Conservation (phyloP, 2,888 invertebrate species). For the Phlogophora meticulosa region DNA sequence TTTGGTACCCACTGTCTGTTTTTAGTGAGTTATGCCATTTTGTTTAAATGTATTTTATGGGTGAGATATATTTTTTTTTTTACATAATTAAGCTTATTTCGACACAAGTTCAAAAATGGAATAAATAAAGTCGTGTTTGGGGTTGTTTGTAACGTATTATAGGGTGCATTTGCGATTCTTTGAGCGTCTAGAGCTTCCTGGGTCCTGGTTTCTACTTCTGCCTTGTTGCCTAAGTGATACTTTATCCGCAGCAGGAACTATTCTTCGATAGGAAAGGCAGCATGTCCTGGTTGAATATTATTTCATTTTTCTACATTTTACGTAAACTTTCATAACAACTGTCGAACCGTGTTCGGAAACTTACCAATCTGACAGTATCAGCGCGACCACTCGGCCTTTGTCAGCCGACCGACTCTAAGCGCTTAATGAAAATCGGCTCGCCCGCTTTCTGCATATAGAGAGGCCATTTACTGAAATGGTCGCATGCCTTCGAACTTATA, state of each 20-base stretch:
- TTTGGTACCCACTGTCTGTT: slow-evolving; percentile 43
- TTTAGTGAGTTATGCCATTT: slow-evolving; percentile 46
- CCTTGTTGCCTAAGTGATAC: too few relatives aligned
- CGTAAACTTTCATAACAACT: slow-evolving; percentile 2
- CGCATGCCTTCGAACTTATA: slow-evolving; percentile 81
- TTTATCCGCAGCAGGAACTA: too few relatives aligned
- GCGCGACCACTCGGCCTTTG: slow-evolving; percentile 73
- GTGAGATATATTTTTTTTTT: not conserved
- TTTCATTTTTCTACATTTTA: not conserved
- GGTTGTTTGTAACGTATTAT: too few relatives aligned
- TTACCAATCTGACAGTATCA: slow-evolving; percentile 62
- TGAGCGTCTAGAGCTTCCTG: too few relatives aligned
- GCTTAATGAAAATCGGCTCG: slow-evolving; percentile 87
- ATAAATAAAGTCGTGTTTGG: too few relatives aligned
- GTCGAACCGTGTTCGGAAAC: slow-evolving; percentile 37
- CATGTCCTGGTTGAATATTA: too few relatives aligned
- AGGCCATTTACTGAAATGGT: slow-evolving; percentile 85
- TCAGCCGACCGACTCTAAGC: slow-evolving; percentile 74
- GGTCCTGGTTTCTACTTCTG: too few relatives aligned
- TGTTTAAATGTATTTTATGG: slow-evolving; percentile 1
- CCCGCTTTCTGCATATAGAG: slow-evolving; percentile 87
- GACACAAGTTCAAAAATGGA: too few relatives aligned
- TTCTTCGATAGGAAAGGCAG: too few relatives aligned
- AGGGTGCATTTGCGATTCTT: too few relatives aligned
- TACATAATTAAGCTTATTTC: not conserved